Evolutionary conservation across 2,113 vertebrate genomes (phyloP).

Genomic region (Asarcornis scutulata): DNA sequence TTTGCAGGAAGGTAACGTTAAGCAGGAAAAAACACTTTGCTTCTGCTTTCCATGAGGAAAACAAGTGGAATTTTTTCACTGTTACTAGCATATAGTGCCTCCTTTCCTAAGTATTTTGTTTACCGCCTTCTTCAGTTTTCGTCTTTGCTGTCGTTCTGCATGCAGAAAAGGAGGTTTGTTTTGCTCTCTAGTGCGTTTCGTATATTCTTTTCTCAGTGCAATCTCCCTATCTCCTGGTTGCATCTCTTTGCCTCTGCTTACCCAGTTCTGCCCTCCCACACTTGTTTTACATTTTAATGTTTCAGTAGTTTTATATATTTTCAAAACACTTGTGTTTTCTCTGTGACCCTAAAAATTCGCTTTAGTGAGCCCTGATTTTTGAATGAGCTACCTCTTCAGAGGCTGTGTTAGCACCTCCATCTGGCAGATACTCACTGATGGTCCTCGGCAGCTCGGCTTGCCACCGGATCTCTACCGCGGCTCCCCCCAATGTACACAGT

Average conservation of each 20-base stretch:
- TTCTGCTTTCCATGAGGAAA: background rate
- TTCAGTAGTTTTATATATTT: background rate
- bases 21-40: background rate
- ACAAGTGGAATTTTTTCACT: background rate
- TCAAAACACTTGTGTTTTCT: background rate
- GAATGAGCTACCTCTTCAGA: background rate
- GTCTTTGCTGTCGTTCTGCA: background rate
- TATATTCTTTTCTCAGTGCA: background rate
- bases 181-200: background rate
- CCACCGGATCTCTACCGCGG: background rate
- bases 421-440: background rate
- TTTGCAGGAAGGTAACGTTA: background rate
- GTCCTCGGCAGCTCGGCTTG: background rate
- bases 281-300: background rate
- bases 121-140: background rate
- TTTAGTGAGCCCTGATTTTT: background rate
- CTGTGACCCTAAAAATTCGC: background rate
- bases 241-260: background rate
- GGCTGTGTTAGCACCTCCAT: rapidly evolving
- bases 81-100: background rate
- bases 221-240: background rate
- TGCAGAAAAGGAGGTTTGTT: background rate
- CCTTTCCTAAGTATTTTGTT: background rate
- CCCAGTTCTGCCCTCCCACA: background rate
- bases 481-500: background rate